phyloP scores from a whole-genome alignment of 2,113 vertebrate species.

The Brienomyrus brachyistius region DNA sequence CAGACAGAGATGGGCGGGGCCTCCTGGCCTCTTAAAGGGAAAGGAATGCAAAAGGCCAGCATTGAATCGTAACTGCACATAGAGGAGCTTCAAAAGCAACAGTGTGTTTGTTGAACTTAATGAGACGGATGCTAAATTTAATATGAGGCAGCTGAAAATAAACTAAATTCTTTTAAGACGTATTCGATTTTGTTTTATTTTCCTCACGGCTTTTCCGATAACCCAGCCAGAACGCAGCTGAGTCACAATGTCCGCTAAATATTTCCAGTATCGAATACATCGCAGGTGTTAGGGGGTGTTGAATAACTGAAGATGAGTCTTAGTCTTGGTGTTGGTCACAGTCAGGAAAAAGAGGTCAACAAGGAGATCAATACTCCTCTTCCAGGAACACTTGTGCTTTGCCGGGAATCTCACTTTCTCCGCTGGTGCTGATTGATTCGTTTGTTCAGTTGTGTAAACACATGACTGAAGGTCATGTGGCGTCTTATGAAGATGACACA shows the following conservation, averaged over 20 bases:
- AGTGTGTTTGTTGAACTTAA: neutral
- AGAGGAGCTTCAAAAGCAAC: neutral
- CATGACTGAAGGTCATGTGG: constrained; percentile 4
- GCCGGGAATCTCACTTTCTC: constrained; percentile 1
- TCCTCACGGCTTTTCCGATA: neutral
- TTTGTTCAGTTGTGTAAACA: constrained; percentile 14
- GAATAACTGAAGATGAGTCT: neutral
- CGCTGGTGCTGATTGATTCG: constrained; percentile 18
- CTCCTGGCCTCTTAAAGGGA: constrained; percentile 49
- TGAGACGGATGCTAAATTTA: neutral
- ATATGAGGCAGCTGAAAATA: neutral
- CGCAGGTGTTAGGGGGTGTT: neutral
- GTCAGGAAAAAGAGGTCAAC: constrained; percentile 14
- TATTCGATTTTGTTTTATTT: constrained; percentile 7
- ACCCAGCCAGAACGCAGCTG: neutral
- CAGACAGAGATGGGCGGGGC: constrained; percentile 52
- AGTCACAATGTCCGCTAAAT: neutral
- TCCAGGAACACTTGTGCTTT: constrained; percentile 15
- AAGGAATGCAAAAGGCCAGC: constrained; percentile 20
- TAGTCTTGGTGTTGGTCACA: constrained; percentile 4
- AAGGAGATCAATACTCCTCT: constrained; percentile 10
- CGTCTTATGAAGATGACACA: neutral
- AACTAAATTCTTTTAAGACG: neutral
- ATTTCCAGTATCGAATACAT: neutral
- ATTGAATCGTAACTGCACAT: neutral